Evolutionary conservation across 2,888 invertebrate genomes (phyloP).

Genomic region (Pasiphila rectangulata): DNA sequence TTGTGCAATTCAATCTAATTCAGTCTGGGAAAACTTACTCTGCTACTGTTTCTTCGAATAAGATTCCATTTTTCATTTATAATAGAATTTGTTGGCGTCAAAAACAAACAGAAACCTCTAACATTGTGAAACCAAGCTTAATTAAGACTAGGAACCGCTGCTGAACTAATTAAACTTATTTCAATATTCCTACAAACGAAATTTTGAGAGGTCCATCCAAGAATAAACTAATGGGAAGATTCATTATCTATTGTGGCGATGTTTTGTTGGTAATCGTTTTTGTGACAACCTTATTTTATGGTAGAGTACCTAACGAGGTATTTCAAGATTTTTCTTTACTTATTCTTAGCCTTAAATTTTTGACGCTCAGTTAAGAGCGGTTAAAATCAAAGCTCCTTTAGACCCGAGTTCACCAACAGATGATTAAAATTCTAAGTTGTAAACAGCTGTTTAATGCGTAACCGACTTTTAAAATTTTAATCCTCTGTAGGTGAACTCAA

Average conservation of each 20-base stretch:
- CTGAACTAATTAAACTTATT: slow-evolving; percentile 76
- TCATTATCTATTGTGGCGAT: slow-evolving; percentile 49
- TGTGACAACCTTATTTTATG: neutral
- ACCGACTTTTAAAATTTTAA: no score
- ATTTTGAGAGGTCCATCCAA: slow-evolving; percentile 56
- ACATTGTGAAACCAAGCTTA: slow-evolving; percentile 63
- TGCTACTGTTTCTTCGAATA: neutral
- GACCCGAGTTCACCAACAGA: no score
- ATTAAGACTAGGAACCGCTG: slow-evolving; percentile 68
- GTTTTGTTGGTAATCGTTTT: slow-evolving; percentile 34
- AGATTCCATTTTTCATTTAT: neutral
- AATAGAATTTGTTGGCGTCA: slow-evolving; percentile 43
- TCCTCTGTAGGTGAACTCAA: no score
- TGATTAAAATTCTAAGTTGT: no score
- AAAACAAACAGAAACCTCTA: slow-evolving; percentile 51
- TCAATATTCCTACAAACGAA: slow-evolving; percentile 68
- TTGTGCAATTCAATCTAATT: no score
- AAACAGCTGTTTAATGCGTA: no score
- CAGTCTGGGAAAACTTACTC: neutral
- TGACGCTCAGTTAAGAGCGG: neutral
- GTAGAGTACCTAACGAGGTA: neutral
- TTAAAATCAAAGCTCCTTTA: no score
- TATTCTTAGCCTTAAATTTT: neutral
- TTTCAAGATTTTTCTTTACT: slow-evolving; percentile 2
- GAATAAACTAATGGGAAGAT: slow-evolving; percentile 52